Conservation (phyloP, 1,140 invertebrate species). For the Whitmania pigra region DNA sequence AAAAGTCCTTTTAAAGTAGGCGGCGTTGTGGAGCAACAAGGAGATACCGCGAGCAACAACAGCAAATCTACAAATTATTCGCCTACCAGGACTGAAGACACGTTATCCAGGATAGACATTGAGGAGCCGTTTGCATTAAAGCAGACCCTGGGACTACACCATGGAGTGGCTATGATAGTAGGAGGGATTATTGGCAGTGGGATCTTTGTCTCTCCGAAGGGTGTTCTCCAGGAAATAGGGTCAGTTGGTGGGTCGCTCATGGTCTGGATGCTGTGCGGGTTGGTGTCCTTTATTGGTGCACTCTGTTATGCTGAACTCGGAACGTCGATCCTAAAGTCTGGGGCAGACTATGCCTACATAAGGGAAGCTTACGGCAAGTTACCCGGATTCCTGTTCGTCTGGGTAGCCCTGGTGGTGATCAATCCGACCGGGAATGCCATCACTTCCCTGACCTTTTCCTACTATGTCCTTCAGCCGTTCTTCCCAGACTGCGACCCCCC, state of each 20-base stretch:
- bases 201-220: slow-evolving; percentile 91
- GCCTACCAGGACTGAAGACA: slow-evolving; percentile 1
- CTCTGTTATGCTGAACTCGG: slow-evolving; percentile 94
- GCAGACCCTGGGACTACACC: slow-evolving; percentile 32
- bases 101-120: not conserved
- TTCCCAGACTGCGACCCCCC: slow-evolving; percentile 22
- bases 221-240: slow-evolving; percentile 65
- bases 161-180: slow-evolving; percentile 40
- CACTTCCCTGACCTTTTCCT: slow-evolving; percentile 78
- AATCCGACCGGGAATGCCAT: slow-evolving; percentile 82
- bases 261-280: slow-evolving; percentile 65
- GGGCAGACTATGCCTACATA: slow-evolving; percentile 94
- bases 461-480: slow-evolving; percentile 54
- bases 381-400: slow-evolving; percentile 68
- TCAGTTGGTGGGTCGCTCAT: slow-evolving; percentile 60
- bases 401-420: slow-evolving; percentile 36
- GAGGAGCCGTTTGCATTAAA: slow-evolving; percentile 18
- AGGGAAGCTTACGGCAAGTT: slow-evolving; percentile 73
- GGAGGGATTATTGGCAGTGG: slow-evolving; percentile 58
- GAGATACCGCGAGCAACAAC: not conserved
- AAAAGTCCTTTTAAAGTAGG: no score
- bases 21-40: no score
- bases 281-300: slow-evolving; percentile 64
- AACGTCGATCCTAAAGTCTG: slow-evolving; percentile 79
- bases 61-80: slow-evolving; percentile 6